Percentiles rank a stretch among this genome's conserved stretches.
phyloP scores from a whole-genome alignment of 1,140 invertebrate species.

The Mercenaria mercenaria region DNA sequence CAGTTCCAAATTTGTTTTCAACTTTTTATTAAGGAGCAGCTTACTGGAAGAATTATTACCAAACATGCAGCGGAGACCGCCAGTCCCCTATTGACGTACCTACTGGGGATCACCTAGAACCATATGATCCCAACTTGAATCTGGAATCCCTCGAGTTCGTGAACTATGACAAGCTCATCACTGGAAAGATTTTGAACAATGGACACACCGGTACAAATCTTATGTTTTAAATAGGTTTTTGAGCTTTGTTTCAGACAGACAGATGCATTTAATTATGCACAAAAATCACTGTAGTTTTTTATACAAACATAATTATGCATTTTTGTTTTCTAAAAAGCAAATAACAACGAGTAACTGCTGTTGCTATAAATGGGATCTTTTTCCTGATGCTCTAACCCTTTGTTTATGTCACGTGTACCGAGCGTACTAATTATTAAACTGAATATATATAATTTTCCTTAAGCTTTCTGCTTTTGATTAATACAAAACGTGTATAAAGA shows the following conservation, averaged over 20 bases:
- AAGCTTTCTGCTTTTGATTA: no score
- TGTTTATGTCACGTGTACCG: no score
- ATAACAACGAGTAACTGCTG: no score
- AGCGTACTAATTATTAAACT: no score
- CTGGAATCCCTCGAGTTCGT: slow-evolving; percentile 48
- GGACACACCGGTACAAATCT: slow-evolving; percentile 66
- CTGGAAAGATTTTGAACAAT: slow-evolving; percentile 57
- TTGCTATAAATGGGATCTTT: no score
- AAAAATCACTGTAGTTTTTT: not conserved
- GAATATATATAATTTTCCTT: no score
- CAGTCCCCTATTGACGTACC: slow-evolving; percentile 68
- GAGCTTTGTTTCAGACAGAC: not conserved
- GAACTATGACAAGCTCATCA: slow-evolving; percentile 42
- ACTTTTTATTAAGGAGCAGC: slow-evolving; percentile 9
- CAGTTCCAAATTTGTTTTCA: no score
- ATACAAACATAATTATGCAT: no score
- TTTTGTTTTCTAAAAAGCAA: no score
- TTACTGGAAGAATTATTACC: slow-evolving; percentile 43
- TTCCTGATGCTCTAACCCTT: no score
- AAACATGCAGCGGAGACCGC: not conserved
- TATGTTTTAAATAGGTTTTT: no score
- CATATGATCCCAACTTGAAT: slow-evolving; percentile 1
- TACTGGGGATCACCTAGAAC: not conserved
- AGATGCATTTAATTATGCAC: not conserved
- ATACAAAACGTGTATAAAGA: no score